Conservation (phyloP, 2,113 vertebrate genomes). For the Brienomyrus longianalis region DNA sequence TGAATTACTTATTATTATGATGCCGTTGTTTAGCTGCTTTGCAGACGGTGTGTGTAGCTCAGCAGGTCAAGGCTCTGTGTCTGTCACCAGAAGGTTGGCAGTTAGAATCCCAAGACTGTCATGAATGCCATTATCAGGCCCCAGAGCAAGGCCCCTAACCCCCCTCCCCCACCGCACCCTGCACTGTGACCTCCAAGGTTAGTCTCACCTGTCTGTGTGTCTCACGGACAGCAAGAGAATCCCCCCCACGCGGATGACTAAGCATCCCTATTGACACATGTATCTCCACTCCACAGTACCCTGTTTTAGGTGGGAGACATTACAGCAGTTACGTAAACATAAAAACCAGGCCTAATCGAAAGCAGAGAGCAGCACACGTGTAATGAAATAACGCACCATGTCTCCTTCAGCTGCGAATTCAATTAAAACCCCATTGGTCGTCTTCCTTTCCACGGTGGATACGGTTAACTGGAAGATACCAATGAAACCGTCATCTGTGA, state of each 20-base stretch:
- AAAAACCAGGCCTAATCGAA: background rate
- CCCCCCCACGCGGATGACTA: background rate
- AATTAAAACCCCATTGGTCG: background rate
- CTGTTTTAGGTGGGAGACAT: background rate
- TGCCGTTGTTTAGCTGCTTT: background rate
- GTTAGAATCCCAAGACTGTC: background rate
- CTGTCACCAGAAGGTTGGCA: background rate
- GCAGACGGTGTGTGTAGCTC: background rate
- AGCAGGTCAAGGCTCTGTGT: background rate
- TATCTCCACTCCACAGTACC: background rate
- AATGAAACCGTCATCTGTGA: background rate
- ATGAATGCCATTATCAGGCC: background rate
- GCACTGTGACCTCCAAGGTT: background rate
- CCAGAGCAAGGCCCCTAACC: background rate
- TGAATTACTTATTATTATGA: background rate
- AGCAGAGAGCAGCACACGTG: background rate
- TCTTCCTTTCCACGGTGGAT: background rate
- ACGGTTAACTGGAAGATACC: background rate
- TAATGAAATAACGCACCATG: background rate
- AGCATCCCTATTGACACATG: background rate
- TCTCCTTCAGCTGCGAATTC: background rate
- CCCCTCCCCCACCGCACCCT: background rate
- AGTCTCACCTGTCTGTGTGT: background rate
- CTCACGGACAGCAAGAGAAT: background rate
- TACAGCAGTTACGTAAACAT: background rate